These are phyloP conservation scores for Cheilosia urbana DNA, from an alignment of 2,888 invertebrate genomes.

Conservation along the genomic window DNA sequence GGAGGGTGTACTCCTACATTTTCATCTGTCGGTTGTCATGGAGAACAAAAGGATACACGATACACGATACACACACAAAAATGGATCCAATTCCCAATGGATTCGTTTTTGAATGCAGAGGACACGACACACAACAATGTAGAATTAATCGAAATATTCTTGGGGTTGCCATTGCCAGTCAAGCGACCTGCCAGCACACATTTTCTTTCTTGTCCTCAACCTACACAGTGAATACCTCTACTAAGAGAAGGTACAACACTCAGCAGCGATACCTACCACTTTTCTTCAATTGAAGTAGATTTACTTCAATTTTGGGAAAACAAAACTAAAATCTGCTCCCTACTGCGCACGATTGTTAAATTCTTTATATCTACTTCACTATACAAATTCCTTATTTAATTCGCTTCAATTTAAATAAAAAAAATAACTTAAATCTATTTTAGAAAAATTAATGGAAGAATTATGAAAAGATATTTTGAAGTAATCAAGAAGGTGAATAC, in stretches of 20 bases:
- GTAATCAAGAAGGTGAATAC: no score
- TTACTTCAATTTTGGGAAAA: no score
- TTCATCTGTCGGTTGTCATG: slow-evolving; percentile 29
- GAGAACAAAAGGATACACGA: slow-evolving; percentile 44
- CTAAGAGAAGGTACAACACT: background rate
- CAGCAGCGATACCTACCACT: no score
- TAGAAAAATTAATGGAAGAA: no score
- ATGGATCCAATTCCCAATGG: slow-evolving; percentile 54
- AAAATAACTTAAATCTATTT: no score
- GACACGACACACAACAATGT: slow-evolving; percentile 45
- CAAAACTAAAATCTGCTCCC: no score
- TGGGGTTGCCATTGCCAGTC: slow-evolving; percentile 44
- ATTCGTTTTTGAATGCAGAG: slow-evolving; percentile 42
- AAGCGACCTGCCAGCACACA: background rate
- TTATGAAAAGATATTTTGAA: no score
- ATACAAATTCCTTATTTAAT: no score
- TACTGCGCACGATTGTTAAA: no score
- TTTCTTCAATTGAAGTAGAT: no score
- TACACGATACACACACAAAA: slow-evolving; percentile 28
- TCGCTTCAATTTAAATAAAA: no score
- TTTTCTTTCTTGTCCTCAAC: background rate
- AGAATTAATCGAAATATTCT: slow-evolving; percentile 61
- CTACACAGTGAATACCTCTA: slow-evolving; percentile 12
- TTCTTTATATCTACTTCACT: no score
- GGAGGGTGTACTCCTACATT: slow-evolving; percentile 12